phyloP scores from a whole-genome alignment of 1,140 invertebrate species.

The Zaprionus lachaisei region DNA sequence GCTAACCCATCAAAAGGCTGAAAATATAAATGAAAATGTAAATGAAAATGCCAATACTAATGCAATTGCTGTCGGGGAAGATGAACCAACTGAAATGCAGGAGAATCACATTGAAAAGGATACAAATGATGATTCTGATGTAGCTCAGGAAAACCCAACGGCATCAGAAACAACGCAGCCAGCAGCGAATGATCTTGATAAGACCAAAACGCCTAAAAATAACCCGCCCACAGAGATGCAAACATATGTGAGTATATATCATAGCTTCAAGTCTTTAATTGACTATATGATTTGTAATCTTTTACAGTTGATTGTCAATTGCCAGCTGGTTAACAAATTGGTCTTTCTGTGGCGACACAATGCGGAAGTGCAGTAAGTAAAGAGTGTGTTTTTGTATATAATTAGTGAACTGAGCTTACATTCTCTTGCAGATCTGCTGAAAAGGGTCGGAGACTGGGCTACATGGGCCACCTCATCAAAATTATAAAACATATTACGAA shows the following conservation, averaged over 20 bases:
- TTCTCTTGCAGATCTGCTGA: constrained; percentile 54
- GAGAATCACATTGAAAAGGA: constrained; percentile 46
- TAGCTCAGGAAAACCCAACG: background rate
- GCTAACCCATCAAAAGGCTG: background rate
- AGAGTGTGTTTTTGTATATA: constrained; percentile 49
- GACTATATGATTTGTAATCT: background rate
- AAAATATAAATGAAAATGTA: constrained; percentile 7
- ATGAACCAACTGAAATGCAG: background rate
- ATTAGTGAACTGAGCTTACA: background rate
- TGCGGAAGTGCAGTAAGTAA: constrained; percentile 86
- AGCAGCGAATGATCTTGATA: constrained; percentile 64
- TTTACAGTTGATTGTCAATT: constrained; percentile 89
- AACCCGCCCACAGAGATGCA: constrained; percentile 76
- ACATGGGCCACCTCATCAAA: constrained; percentile 92
- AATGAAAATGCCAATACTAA: background rate
- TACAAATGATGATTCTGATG: constrained; percentile 22
- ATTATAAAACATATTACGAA: constrained; percentile 85
- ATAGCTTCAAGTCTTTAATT: background rate
- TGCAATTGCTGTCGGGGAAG: constrained; percentile 1
- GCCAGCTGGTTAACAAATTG: constrained; percentile 88
- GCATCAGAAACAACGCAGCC: constrained; percentile 39
- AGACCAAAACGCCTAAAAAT: constrained; percentile 54
- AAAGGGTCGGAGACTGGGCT: constrained; percentile 87
- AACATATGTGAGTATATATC: constrained; percentile 69
- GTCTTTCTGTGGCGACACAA: constrained; percentile 89